phyloP scores from a whole-genome alignment of 1,140 invertebrate species.

The Cydia fagiglandana region DNA sequence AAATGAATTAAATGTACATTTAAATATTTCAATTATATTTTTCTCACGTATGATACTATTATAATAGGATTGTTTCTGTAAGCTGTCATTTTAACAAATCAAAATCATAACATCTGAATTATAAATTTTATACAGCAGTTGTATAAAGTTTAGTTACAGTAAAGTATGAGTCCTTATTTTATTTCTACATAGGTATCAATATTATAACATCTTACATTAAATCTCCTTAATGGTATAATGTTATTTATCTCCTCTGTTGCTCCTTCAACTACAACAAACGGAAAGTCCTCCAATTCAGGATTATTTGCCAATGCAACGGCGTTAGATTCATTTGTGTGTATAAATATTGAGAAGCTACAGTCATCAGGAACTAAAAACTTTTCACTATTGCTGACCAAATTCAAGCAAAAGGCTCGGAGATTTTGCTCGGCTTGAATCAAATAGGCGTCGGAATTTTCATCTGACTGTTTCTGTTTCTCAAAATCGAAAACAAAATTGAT shows the following conservation, averaged over 20 bases:
- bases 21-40: too few species aligned
- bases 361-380: constrained; percentile 78
- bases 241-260: constrained; percentile 45
- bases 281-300: constrained; percentile 79
- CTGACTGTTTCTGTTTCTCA: constrained; percentile 48
- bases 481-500: constrained; percentile 81
- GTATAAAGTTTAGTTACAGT: not conserved
- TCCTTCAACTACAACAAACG: constrained; percentile 76
- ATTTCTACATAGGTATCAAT: constrained; percentile 63
- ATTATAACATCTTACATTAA: constrained; percentile 57
- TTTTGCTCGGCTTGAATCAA: constrained; percentile 81
- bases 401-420: constrained; percentile 80
- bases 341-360: constrained; percentile 78
- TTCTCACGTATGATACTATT: too few species aligned
- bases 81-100: not conserved
- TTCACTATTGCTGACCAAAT: constrained; percentile 71
- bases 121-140: not conserved
- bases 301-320: constrained; percentile 75
- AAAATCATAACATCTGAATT: not conserved
- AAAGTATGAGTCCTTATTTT: constrained; percentile 20
- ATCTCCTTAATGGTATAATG: constrained; percentile 63
- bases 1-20: too few species aligned
- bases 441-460: constrained; percentile 78
- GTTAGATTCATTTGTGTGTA: constrained; percentile 80
- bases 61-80: not conserved